Base-by-base conservation (phyloP, 2,888 invertebrate genomes). In the Neoascia interrupta region DNA sequence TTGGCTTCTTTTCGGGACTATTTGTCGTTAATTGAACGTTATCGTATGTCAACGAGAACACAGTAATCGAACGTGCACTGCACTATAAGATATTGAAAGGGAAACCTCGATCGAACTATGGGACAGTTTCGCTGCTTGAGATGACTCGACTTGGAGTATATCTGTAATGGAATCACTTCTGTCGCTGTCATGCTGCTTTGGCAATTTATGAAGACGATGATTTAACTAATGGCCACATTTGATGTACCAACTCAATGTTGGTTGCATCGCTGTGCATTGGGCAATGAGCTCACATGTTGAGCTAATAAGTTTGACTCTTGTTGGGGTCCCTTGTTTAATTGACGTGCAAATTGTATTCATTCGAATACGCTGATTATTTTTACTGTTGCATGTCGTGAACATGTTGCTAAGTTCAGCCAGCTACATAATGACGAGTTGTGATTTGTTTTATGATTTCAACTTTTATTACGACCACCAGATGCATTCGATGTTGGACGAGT, bases 321-420 rank as follows among this genome's bases (percentile, higher is more conserved):
- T 16, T 15, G 47, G 63, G 23, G 45, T 49, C 51, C 15, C 11
- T 18, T 58, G 47, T 26, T 60, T 66, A 66, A 72, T 61, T 43
- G 61, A 79, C 74, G 61, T 80, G 80, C 80, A 80, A 80, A 80
- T 80, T 68, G 53, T 69, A 74, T 61, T 80, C 80, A 63, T 64
- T 66, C 54, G 23, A 66, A 58, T 58, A 45, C 51, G 51, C 58
- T 56, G 10, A 47, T 68, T 45, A 43, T 49, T 73, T 63, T 60
- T 51, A 41, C 3, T 28, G 60, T 73, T 60, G 49, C 58, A 58
- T 69, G 19, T 45, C n/a, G n/a, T n/a, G n/a, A n/a, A n/a, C n/a
- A n/a, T n/a, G n/a, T n/a, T n/a, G n/a, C n/a, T n/a, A n/a, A n/a
- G n/a, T n/a, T n/a, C n/a, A n/a, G n/a, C n/a, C n/a, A n/a, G n/a